Evolutionary conservation across 92 coral and sea anemone species (phyloP), one percentile per base, ranked within the genome.

Genomic region (Bergia sp.): DNA sequence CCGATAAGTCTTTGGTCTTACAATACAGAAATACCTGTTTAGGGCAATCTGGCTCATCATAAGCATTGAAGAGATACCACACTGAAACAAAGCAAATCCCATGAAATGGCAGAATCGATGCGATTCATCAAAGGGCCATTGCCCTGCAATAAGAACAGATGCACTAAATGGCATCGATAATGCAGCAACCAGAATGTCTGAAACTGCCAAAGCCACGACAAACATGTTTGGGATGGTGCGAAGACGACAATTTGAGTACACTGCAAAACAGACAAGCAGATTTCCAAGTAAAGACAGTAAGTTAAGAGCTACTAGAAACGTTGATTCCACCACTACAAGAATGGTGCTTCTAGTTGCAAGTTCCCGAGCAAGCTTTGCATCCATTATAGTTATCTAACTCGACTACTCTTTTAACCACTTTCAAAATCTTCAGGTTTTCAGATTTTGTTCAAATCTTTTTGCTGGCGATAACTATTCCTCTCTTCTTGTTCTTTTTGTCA

Each of bases 221-320:
- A 91, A 91, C 88, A 88, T 82, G 73, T 91, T 91, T 47, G 88
- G 7, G 49, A 87, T 49, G 3, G 90, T 82, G 37, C 91, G 87
- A 65, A 91, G 93, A 7, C 80, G 78, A 7, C 72, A 87, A 67
- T 87, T 91, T 81, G 77, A 86, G 45, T 87, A 91, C 20, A 86
- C 87, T 65, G 80, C 88, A 81, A 67, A 82, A 29, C 86, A 82
- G 79, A 87, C 87, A 13, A 83, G 75, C 4, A 82, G 79, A 66
- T 91, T 91, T 36, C 91, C 93, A 12, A 47, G 37, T 37, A 91
- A 61, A 13, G 88, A 82, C 36, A 75, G 20, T 42, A 77, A n/a
- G 71, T 91, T 82, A 41, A 77, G 58, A 37, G 39, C 43, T 6
- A 80, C 23, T 36, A 80, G 43, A 13, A 80, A 53, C 5, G 85